Conservation (phyloP, 1,140 invertebrate genomes). For the Muscidifurax raptorellus region DNA sequence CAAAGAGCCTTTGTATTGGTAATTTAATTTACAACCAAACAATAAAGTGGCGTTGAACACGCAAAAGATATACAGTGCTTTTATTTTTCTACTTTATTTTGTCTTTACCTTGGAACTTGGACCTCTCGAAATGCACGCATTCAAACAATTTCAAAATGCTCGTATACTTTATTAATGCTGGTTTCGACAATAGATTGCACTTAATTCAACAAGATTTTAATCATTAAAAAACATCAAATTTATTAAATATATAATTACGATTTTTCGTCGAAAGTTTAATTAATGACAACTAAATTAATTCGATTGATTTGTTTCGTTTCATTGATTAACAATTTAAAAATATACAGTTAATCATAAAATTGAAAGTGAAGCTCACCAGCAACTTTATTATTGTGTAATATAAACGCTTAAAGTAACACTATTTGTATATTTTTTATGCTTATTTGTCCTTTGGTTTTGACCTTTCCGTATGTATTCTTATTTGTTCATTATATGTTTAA, state of each 20-base stretch:
- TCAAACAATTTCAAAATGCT: neutral
- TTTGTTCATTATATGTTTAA: neutral
- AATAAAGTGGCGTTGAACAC: slow-evolving; percentile 69
- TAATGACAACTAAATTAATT: neutral
- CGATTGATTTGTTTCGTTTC: too few relatives aligned
- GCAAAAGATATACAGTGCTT: slow-evolving; percentile 40
- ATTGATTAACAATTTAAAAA: neutral
- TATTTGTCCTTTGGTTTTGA: slow-evolving; percentile 20
- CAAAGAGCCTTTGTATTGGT: slow-evolving; percentile 73
- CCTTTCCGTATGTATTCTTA: neutral
- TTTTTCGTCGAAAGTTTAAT: neutral
- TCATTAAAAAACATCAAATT: neutral
- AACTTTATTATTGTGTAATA: neutral
- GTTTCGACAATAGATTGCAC: neutral
- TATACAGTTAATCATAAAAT: neutral
- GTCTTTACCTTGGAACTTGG: neutral
- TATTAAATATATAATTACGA: neutral
- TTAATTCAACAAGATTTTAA: neutral
- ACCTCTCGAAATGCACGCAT: neutral
- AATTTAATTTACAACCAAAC: slow-evolving; percentile 72
- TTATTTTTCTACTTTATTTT: slow-evolving; percentile 16
- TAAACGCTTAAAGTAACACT: neutral
- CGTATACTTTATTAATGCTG: neutral
- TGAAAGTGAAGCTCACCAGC: neutral
- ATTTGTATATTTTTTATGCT: neutral